phyloP scores from a whole-genome alignment of 2,113 vertebrate species.

The Grus americana region DNA sequence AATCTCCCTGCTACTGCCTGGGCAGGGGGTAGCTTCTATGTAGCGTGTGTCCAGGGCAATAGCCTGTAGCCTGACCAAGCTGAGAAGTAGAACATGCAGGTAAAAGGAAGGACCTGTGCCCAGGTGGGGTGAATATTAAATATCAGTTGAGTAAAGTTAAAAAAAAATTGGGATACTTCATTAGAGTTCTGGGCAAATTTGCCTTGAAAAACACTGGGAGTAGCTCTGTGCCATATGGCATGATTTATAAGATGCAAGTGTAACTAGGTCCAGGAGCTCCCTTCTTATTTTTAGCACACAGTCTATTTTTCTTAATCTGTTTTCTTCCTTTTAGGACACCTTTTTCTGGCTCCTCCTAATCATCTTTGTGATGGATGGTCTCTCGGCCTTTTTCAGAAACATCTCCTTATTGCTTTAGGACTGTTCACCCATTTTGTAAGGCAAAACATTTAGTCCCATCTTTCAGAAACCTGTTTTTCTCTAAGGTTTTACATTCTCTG shows the following conservation, averaged over 20 bases:
- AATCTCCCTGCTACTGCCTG: background rate
- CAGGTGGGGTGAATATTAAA: background rate
- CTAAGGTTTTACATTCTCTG: background rate
- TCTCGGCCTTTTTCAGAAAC: background rate
- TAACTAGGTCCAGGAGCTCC: background rate
- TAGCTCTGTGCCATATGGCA: background rate
- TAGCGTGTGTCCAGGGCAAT: background rate
- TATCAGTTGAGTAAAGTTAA: background rate
- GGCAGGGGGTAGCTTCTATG: background rate
- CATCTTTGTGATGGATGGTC: background rate
- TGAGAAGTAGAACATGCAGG: too few species aligned
- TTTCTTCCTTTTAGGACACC: background rate
- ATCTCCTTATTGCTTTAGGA: background rate
- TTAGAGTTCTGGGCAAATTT: background rate
- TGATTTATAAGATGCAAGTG: background rate
- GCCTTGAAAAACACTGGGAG: background rate
- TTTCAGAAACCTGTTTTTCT: background rate
- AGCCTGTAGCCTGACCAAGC: background rate
- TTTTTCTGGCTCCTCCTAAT: background rate
- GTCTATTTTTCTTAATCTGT: background rate
- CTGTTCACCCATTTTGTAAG: background rate
- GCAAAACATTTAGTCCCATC: background rate
- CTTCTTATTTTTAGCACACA: background rate
- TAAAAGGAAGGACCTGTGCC: background rate
- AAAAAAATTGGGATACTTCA: background rate